Base-by-base conservation (phyloP, 1,140 invertebrate species). In the Oryctes rhinoceros region DNA sequence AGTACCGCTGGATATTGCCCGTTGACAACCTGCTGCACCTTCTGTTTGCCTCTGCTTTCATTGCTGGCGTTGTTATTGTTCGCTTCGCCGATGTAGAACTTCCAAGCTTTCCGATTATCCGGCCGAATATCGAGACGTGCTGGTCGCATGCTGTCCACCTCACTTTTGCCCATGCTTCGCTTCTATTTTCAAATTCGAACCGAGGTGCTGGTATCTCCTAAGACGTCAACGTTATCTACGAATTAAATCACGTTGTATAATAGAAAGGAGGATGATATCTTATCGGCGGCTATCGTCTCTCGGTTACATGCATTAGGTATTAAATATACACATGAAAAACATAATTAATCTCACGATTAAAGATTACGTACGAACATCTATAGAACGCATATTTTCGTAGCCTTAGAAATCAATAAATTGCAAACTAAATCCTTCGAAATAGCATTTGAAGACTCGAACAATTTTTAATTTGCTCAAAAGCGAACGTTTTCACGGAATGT, bases 91-190 rank as follows among this genome's bases (percentile, higher is more conserved):
- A 47, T 78, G n/a, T 30, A 59, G 15, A 30, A 30, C 13, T 78
- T 53, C 47, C 76, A 9, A 24, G 47, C n/a, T 30, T 78, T 78
- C 9, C 24, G n/a, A 53, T 30, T 35, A 20, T 18, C 47, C 7
- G 10, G 13, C 13, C 76, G 15, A 20, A 47, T 4, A 15, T 18
- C n/a, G 5, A 78, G 30, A 30, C 48, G 76, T 47, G 5, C 18
- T 18, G 76, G 20, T 49, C 76, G 44, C 76, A 78, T 49, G 24
- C 47, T 78, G 44, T 78, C 76, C 13, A 78, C 48, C 15, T 78
- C 24, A 48, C 76, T 78, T 48, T 78, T 78, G 9, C 76, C 76
- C 76, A 78, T 78, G 6, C 3, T 67, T 67, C 24, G 24, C 24
- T 24, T 35, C 30, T 15, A 35, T 20, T 18, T 67, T 67, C 13